Base-by-base conservation (phyloP, 2,888 invertebrate species). In the Rhagophthalmus giganteus region DNA sequence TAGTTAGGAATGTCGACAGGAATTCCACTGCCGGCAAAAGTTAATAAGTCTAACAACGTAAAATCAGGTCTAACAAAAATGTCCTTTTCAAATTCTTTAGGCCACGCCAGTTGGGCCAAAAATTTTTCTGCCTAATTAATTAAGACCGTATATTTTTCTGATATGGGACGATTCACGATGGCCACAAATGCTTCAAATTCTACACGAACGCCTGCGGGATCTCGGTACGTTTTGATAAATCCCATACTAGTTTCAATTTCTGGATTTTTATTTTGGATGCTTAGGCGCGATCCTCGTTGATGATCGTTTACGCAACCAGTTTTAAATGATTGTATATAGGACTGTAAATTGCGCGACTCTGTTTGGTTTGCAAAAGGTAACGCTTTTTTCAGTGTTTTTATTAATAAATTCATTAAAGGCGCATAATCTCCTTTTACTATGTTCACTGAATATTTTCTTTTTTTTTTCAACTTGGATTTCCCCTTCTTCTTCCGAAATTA, bases 131-230 rank as follows among this genome's bases (percentile, higher is more conserved):
- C 95, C 42, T 85, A 83, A 5, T 83, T 77, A 0, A 97, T 97
- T 11, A 98, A 78, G 1, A 76, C 74, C 0, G 85, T 79, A 72
- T 96, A 97, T 74, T 94, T 94, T 46, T 85, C 83, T 0, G 94
- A 94, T 85, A 94, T 94, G 66, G 89, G 87, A 68, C 93, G 92
- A 75, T 98, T 95, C 0, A 97, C 97, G 80, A 94, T 90, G 0
- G 96, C 93, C 0, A 95, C 96, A 73, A 97, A 97, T 0, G 94
- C 94, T 77, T 96, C 96, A 74, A 95, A 97, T 76, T 97, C 96
- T 3, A 90, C 95, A 41, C 96, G 81, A 54, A 89, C 87, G 4
- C 96, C 96, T 62, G 88, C 90, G 1, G 97, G 97, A 77, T 98
- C 97, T 55, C 94, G 64, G 48, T 74, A 74, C 1, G 73, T 74